Evolutionary conservation across 2,113 vertebrate genomes (phyloP).

Genomic region (Sinocyclocheilus anshuiensis): DNA sequence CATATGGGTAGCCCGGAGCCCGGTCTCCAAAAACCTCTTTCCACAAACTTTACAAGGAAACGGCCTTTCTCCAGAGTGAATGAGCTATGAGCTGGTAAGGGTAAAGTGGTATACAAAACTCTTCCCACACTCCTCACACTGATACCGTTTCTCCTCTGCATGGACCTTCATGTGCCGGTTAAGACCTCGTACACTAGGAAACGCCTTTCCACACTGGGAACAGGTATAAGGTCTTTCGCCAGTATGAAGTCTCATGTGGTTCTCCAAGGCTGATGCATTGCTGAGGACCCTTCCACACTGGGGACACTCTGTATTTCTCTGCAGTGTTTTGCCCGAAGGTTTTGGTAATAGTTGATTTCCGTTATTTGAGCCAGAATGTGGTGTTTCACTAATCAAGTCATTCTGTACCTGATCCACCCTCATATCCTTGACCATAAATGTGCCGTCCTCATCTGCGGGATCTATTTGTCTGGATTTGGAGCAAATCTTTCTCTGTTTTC

Average conservation of each 20-base stretch:
- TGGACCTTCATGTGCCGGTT: slow-evolving; percentile 73
- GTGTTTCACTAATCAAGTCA: not conserved
- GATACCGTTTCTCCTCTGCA: slow-evolving; percentile 68
- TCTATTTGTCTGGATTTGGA: slow-evolving; percentile 36
- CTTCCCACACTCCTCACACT: slow-evolving; percentile 72
- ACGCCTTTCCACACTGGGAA: slow-evolving; percentile 69
- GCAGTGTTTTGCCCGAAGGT: slow-evolving; percentile 2
- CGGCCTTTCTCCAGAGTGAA: slow-evolving; percentile 69
- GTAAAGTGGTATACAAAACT: slow-evolving; percentile 73
- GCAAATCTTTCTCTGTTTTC: slow-evolving; percentile 44
- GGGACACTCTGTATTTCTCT: slow-evolving; percentile 68
- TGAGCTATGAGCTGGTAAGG: slow-evolving; percentile 73
- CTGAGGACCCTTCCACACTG: slow-evolving; percentile 72
- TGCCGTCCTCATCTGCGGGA: slow-evolving; percentile 21
- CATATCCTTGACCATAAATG: not conserved
- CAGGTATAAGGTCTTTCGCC: slow-evolving; percentile 66
- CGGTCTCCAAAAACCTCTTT: slow-evolving; percentile 71
- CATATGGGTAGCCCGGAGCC: slow-evolving; percentile 75
- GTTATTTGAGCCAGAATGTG: not conserved
- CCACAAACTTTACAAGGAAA: slow-evolving; percentile 72
- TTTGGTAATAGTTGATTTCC: slow-evolving; percentile 16
- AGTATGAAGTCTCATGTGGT: slow-evolving; percentile 60
- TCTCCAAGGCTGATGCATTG: slow-evolving; percentile 67
- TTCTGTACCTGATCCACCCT: slow-evolving; percentile 20
- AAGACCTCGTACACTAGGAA: slow-evolving; percentile 67